Conservation (phyloP, 2,797 vertebrate species). For the Taenioides sp. region DNA sequence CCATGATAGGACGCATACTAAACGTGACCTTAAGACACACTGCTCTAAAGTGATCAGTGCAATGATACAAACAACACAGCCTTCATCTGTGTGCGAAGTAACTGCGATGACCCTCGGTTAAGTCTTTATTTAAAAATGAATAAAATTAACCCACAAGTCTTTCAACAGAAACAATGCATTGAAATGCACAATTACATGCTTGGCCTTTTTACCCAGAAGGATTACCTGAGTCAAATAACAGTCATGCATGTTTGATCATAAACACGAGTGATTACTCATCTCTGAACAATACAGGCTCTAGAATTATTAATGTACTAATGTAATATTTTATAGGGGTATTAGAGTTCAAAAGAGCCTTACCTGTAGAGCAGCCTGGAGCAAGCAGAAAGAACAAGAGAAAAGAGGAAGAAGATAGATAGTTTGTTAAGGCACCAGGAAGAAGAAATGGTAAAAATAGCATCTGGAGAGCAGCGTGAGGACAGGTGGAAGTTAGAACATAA, state of each 20-base stretch:
- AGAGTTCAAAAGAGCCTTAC: conserved; percentile 74
- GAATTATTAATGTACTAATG: conserved; percentile 4
- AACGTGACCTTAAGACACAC: conserved; percentile 24
- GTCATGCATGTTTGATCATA: conserved; percentile 18
- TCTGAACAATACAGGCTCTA: conserved; percentile 10
- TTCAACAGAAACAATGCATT: too few species aligned
- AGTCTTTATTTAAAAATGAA: background rate
- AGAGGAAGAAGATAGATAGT: conserved; percentile 43
- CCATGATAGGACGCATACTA: conserved; percentile 29
- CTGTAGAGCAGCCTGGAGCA: conserved; percentile 88
- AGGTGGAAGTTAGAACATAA: conserved; percentile 31
- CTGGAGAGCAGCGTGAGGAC: conserved; percentile 38
- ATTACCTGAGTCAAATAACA: background rate
- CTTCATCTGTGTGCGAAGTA: background rate
- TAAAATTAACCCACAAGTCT: background rate
- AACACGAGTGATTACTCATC: background rate
- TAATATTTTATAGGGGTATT: background rate
- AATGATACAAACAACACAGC: background rate
- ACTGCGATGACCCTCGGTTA: background rate
- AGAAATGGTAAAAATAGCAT: conserved; percentile 58
- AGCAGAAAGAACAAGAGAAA: conserved; percentile 55
- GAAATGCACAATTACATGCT: background rate
- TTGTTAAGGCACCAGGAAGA: conserved; percentile 42
- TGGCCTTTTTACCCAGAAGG: background rate
- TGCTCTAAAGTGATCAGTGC: conserved; percentile 1